Base-by-base conservation (phyloP, 2,797 vertebrate genomes). In the Syngnathus acus region DNA sequence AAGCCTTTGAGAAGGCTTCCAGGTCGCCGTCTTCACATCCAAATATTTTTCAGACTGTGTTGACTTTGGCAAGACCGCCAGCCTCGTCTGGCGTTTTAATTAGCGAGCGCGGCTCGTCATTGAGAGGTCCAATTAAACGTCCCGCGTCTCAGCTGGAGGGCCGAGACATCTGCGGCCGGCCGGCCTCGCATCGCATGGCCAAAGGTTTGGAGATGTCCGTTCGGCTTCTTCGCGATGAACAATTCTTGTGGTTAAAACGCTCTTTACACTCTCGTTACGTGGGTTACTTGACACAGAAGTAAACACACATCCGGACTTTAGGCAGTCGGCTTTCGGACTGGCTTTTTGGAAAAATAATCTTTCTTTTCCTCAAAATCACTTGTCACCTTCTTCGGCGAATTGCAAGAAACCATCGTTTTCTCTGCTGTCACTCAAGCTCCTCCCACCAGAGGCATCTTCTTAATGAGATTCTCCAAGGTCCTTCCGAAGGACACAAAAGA, bases 381-480 rank as follows among this genome's bases (percentile, higher is more conserved):
- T 42, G 38, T 40, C 59, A 61, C 38, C 39, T 17, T 42, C n/a
- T 6, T 10, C 4, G 16, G 8, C 37, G 17, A n/a, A 61, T 32
- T 32, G 16, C 42, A 39, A 21, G 19, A 61, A 39, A 42, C 39
- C 59, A n/a, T 61, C 38, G 40, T 61, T 61, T 40, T 40, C 39
- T 42, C n/a, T 2, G 59, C 9, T 61, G 39, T 61, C 59, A 61
- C n/a, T 61, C 59, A 61, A 61, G 59, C 38, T 42, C 59, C 38
- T 42, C 59, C 59, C 59, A 61, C 59, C 59, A 21, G 19, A 61
- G 59, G 59, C 4, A 42, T 61, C 38, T 40, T 6, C 19, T 21
- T 39, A 60, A 60, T 40, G 59, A 42, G 10, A 40, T 61, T 21
- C n/a, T 61, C 40, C 58, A 60, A 60, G 58, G 58, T 61, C 59